Percentiles rank a stretch among this genome's conserved stretches.
phyloP scores from a whole-genome alignment of 2,888 invertebrate genomes.

The Drosophila mimica region DNA sequence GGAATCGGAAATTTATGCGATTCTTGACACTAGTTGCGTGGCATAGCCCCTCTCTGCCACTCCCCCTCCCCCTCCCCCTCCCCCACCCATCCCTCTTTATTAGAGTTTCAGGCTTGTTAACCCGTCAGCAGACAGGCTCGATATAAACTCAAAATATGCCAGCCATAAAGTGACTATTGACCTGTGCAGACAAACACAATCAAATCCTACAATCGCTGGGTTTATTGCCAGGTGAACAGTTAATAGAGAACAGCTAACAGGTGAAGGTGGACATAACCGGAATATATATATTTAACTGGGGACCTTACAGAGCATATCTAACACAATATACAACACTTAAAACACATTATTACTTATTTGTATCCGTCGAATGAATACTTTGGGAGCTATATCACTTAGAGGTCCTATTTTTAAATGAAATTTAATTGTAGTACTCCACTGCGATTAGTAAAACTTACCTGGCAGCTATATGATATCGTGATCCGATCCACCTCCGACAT shows the following conservation, averaged over 20 bases:
- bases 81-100: background rate
- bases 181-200: slow-evolving; percentile 5
- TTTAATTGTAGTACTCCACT: background rate
- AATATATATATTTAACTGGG: background rate
- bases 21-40: slow-evolving; percentile 81
- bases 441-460: background rate
- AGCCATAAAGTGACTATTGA: slow-evolving; percentile 45
- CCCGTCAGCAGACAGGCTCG: slow-evolving; percentile 1
- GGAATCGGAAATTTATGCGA: slow-evolving; percentile 82
- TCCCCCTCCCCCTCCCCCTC: background rate
- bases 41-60: slow-evolving; percentile 2
- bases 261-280: slow-evolving; percentile 3
- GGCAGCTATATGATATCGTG: background rate
- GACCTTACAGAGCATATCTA: background rate
- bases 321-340: background rate
- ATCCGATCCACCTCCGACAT: background rate
- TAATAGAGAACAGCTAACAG: slow-evolving; percentile 25
- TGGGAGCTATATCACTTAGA: background rate
- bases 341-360: background rate
- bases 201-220: slow-evolving; percentile 22
- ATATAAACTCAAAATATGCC: slow-evolving; percentile 22
- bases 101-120: slow-evolving; percentile 26
- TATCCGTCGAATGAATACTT: background rate
- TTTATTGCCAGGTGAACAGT: slow-evolving; percentile 3
- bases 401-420: background rate